phyloP scores from a whole-genome alignment of 2,888 invertebrate genomes.

The Invenusta paracnida region DNA sequence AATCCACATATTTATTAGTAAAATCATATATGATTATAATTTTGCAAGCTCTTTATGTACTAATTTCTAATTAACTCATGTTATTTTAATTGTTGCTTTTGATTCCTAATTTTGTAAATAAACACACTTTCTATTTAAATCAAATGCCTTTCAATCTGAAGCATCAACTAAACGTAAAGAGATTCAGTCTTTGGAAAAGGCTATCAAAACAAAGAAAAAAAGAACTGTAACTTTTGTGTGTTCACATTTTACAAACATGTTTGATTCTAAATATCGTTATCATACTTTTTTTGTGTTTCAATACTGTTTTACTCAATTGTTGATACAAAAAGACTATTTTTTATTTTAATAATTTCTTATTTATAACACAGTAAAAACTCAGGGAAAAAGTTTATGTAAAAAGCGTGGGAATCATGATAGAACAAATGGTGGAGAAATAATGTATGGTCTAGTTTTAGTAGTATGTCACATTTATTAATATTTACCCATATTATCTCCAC shows the following conservation, averaged over 20 bases:
- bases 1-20: neutral
- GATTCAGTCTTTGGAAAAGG: neutral
- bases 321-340: slow-evolving; percentile 10
- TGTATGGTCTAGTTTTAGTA: too few species aligned
- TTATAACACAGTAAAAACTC: neutral
- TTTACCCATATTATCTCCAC: too few species aligned
- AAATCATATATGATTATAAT: too few species aligned
- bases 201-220: neutral
- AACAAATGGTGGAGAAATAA: too few species aligned
- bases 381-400: slow-evolving; percentile 22
- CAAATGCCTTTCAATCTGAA: slow-evolving; percentile 23
- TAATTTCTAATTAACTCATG: too few species aligned
- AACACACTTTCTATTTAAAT: too few species aligned
- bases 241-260: neutral
- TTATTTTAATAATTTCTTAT: neutral
- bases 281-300: neutral
- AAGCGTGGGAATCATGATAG: slow-evolving; percentile 12
- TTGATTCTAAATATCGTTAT: neutral
- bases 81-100: too few species aligned
- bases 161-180: slow-evolving; percentile 5
- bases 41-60: too few species aligned
- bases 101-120: too few species aligned
- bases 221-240: slow-evolving; percentile 11
- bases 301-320: slow-evolving; percentile 26
- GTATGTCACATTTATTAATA: too few species aligned